Evolutionary conservation across 2,888 invertebrate genomes (phyloP).

Genomic region (Rhyacophila evoluta): DNA sequence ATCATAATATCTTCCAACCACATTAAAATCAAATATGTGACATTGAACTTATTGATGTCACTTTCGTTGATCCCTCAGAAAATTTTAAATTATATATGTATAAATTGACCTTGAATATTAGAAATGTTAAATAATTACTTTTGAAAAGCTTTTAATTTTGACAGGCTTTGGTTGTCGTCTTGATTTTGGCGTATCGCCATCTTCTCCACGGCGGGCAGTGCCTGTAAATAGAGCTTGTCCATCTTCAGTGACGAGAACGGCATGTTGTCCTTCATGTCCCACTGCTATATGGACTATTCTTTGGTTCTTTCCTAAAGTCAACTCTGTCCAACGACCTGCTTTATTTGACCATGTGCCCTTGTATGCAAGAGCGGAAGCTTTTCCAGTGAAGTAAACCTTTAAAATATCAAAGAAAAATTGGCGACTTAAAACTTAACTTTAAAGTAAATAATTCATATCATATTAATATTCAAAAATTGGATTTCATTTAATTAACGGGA

Average conservation of each 20-base stretch:
- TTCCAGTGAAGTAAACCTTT: constrained; percentile 87
- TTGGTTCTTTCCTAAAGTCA: constrained; percentile 66
- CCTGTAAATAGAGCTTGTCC: constrained; percentile 87
- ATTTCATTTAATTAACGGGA: too few species aligned
- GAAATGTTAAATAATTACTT: too few species aligned
- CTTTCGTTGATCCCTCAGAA: too few species aligned
- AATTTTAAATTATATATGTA: too few species aligned
- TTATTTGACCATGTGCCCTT: constrained; percentile 71
- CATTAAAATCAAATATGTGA: too few species aligned
- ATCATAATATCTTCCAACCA: too few species aligned
- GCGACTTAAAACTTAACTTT: too few species aligned
- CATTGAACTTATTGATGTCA: too few species aligned
- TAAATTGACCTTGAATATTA: too few species aligned
- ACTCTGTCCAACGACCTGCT: constrained; percentile 74
- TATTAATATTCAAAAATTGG: too few species aligned
- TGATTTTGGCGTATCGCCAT: constrained; percentile 86
- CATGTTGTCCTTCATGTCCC: constrained; percentile 95
- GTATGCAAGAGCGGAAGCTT: constrained; percentile 86
- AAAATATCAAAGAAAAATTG: too few species aligned
- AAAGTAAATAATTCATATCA: too few species aligned
- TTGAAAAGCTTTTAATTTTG: constrained; percentile 92
- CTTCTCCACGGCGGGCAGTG: constrained; percentile 91
- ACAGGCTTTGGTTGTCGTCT: constrained; percentile 90
- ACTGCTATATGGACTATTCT: constrained; percentile 82
- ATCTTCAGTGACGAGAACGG: constrained; percentile 90